Evolutionary conservation across 92 coral and sea anemone genomes (phyloP).

Genomic region (Palythoa grandiflora): DNA sequence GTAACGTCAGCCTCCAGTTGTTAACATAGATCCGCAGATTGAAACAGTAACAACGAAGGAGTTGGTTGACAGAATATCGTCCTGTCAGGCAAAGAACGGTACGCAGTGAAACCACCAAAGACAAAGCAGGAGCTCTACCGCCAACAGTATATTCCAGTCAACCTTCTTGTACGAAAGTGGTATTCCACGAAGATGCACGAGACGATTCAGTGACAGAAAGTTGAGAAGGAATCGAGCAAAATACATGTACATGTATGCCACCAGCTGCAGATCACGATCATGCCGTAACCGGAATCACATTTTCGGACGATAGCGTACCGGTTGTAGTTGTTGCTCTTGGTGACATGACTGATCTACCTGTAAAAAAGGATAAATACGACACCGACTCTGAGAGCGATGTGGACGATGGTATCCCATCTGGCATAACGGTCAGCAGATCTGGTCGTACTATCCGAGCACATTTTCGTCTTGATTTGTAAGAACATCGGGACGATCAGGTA

Average conservation of each 20-base stretch:
- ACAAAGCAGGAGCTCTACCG: constrained; percentile 43
- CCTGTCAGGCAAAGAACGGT: constrained; percentile 37
- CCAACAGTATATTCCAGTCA: constrained; percentile 23
- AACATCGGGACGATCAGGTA: background rate
- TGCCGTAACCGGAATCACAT: constrained; percentile 35
- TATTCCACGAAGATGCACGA: constrained; percentile 21
- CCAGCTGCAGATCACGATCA: constrained; percentile 17
- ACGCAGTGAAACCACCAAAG: constrained; percentile 9
- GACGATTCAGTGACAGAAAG: constrained; percentile 34
- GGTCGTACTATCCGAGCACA: background rate
- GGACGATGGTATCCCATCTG: background rate
- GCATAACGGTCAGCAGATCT: background rate
- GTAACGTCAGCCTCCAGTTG: too few species aligned
- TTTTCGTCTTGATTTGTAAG: background rate
- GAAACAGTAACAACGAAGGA: background rate
- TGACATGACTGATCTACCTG: constrained; percentile 35
- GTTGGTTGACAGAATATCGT: background rate
- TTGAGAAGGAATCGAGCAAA: constrained; percentile 42
- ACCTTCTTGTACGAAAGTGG: constrained; percentile 48
- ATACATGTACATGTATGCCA: constrained; percentile 31
- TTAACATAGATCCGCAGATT: background rate
- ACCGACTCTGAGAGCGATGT: constrained; percentile 15
- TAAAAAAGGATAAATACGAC: constrained; percentile 40
- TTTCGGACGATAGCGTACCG: constrained; percentile 29
- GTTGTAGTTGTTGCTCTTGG: constrained; percentile 16